Evolutionary conservation across 2,888 invertebrate genomes (phyloP), one percentile per base, ranked within the genome.

Genomic region (Pollenia angustigena): DNA sequence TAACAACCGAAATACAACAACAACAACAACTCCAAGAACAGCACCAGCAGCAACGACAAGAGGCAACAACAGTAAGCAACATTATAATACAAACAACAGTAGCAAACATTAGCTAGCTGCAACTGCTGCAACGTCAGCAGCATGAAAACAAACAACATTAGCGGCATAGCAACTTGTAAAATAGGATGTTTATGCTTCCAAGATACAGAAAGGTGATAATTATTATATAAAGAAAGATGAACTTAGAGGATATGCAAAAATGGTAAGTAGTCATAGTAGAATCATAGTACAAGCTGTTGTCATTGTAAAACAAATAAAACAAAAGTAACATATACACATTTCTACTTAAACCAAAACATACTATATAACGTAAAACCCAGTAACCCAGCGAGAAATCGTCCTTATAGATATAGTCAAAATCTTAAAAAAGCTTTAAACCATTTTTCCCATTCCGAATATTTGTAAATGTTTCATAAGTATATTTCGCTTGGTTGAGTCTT

Each of bases 211-310:
- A 91, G 88, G 91, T 91, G 92, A 91, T 92, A 91, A 91, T 91
- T 92, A 91, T 92, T 92, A 92, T 91, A 91, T 91, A 92, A 92
- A 90, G 88, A 90, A 90, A 91, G 90, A 88, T 89, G 89, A 88
- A 88, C 85, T 88, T 83, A 52, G 79, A 69, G 81, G 85, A 85
- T 85, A 88, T 76, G 88, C 87, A 84, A 85, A 85, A 85, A 75
- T 85, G 85, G 84, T 85, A 85, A 85, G 79, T 69, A 58, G 74
- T 75, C 68, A 60, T 75, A 66, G 74, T 71, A 64, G 71, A 54
- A 54, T 56, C 69, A 76, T 72, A 72, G 78, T 84, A 79, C 84
- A 79, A 84, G 44, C 54, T 79, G 72, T 74, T 58, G 79, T 66
- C 74, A 84, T 68, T 84, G 62, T 62, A 52, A 82, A 82, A 69